Percentiles rank a stretch among this genome's conserved stretches.
phyloP scores from a whole-genome alignment of 2,888 invertebrate species.

The Pollenia griseotomentosa region DNA sequence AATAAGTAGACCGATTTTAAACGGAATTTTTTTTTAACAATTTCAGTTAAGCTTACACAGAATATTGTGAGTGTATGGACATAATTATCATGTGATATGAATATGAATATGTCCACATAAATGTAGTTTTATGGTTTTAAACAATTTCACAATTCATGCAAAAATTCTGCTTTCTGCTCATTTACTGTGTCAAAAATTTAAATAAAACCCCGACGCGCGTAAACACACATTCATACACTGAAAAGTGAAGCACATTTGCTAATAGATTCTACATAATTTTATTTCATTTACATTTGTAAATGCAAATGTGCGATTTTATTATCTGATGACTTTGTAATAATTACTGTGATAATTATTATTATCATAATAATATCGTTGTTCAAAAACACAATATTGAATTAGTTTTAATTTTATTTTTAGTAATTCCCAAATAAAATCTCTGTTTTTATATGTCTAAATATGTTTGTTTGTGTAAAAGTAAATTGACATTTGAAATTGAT shows the following conservation, averaged over 20 bases:
- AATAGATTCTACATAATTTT: background rate
- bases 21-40: too few relatives aligned
- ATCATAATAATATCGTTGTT: background rate
- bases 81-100: too few relatives aligned
- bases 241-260: too few relatives aligned
- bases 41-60: too few relatives aligned
- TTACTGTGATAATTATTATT: constrained; percentile 28
- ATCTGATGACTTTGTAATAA: constrained; percentile 33
- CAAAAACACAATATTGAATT: constrained; percentile 16
- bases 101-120: too few relatives aligned
- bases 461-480: background rate
- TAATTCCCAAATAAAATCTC: background rate
- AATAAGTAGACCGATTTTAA: too few relatives aligned
- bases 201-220: background rate
- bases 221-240: background rate
- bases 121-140: background rate
- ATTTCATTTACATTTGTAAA: background rate
- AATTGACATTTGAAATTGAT: background rate
- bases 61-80: too few relatives aligned
- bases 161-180: background rate
- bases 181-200: background rate
- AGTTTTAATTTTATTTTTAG: background rate
- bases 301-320: constrained; percentile 3
- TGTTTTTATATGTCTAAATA: background rate
- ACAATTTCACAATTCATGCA: background rate